A percentile compares a stretch with the other conserved stretches of the same genome.
Evolutionary conservation across 2,888 invertebrate species (phyloP).

Genomic region (Alloscopus bannaensis): DNA sequence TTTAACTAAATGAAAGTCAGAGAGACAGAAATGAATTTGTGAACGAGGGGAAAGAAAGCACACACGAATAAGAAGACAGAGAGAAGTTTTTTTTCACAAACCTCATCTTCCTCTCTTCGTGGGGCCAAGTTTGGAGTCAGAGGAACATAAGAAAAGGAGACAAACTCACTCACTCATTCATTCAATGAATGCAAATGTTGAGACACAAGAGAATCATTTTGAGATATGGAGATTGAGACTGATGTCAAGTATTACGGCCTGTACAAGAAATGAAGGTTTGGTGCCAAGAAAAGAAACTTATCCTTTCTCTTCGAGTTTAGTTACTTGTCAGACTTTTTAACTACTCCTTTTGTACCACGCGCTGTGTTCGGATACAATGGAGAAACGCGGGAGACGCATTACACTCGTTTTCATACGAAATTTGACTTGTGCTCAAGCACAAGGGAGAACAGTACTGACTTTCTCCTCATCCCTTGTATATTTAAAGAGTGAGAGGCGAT

Average conservation of each 20-base stretch:
- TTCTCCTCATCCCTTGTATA: too few species aligned
- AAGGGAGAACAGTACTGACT: not conserved
- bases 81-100: slow-evolving; percentile 51
- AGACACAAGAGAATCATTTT: slow-evolving; percentile 73
- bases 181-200: slow-evolving; percentile 73
- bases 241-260: slow-evolving; percentile 71
- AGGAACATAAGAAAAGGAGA: slow-evolving; percentile 36
- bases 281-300: slow-evolving; percentile 62
- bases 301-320: slow-evolving; percentile 31
- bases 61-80: slow-evolving; percentile 52
- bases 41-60: slow-evolving; percentile 31
- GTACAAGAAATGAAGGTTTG: slow-evolving; percentile 70
- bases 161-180: slow-evolving; percentile 45
- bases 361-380: not conserved
- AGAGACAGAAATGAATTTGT: slow-evolving; percentile 30
- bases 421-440: not conserved
- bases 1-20: slow-evolving; percentile 7
- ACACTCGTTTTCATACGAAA: too few species aligned
- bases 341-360: slow-evolving; percentile 6
- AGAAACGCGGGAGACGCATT: too few species aligned
- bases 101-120: too few species aligned
- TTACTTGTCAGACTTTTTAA: slow-evolving; percentile 43
- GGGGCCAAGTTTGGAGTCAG: slow-evolving; percentile 40
- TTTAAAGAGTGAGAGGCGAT: not conserved
- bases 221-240: slow-evolving; percentile 73